Percentiles rank a stretch among this genome's conserved stretches.
phyloP scores from a whole-genome alignment of 35 echinoderm and acorn worm genomes.

The Holothuria glaberrima region DNA sequence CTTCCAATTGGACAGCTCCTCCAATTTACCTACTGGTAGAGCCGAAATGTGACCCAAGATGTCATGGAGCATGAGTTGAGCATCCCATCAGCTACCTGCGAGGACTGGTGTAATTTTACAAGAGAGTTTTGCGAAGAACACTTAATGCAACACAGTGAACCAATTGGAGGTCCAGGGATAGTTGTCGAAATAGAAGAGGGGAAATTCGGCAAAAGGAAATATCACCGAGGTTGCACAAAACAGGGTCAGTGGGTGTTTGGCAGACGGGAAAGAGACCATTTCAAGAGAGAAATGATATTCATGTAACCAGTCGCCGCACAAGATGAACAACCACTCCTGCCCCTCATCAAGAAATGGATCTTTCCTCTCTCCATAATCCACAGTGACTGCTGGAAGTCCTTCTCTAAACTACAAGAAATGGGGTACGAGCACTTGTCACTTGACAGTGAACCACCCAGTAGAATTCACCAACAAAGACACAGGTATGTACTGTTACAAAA shows the following conservation, averaged over 20 bases:
- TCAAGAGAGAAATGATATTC: conserved; percentile 4
- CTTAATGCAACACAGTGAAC: background rate
- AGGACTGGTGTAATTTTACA: no score
- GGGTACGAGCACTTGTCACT: no score
- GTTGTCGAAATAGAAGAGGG: conserved; percentile 34
- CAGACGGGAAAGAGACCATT: background rate
- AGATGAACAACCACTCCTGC: background rate
- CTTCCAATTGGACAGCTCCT: no score
- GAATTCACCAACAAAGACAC: no score
- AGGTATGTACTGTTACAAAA: no score
- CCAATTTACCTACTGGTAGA: no score
- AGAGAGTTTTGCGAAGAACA: no score
- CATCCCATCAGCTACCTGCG: no score
- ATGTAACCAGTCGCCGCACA: background rate
- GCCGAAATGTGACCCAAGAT: no score
- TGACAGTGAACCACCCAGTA: no score
- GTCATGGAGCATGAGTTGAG: no score
- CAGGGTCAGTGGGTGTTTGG: conserved; percentile 27
- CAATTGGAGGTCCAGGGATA: conserved; percentile 47
- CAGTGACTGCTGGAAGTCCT: conserved; percentile 41
- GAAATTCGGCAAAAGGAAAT: conserved; percentile 51
- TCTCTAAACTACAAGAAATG: background rate
- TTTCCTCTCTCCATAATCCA: background rate
- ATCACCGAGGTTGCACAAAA: background rate
- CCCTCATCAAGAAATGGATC: conserved; percentile 25